Conservation (phyloP, 2,113 vertebrate genomes). For the Numenius arquata region DNA sequence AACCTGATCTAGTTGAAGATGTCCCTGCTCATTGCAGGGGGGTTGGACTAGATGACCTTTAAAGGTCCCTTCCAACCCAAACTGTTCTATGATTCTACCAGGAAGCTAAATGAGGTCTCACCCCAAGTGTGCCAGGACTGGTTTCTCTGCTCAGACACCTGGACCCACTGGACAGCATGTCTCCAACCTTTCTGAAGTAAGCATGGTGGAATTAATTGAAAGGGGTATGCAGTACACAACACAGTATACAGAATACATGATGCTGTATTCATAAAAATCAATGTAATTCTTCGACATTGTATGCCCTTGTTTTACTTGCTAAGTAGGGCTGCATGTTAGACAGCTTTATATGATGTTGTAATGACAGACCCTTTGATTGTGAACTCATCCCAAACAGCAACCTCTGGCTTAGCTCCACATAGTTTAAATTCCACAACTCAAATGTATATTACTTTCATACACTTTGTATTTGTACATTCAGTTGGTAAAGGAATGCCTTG, state of each 20-base stretch:
- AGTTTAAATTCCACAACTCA: not conserved
- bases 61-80: not conserved
- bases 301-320: not conserved
- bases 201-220: not conserved
- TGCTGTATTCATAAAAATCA: not conserved
- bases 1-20: not conserved
- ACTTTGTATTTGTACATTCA: not conserved
- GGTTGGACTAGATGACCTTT: not conserved
- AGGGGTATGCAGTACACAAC: not conserved
- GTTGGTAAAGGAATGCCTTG: not conserved
- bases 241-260: not conserved
- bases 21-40: not conserved
- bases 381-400: not conserved
- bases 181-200: not conserved
- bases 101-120: not conserved
- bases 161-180: not conserved
- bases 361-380: not conserved
- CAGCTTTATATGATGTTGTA: not conserved
- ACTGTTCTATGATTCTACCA: not conserved
- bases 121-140: rapidly evolving
- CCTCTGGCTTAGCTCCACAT: not conserved
- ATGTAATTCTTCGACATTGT: not conserved
- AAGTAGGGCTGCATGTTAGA: not conserved
- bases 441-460: not conserved
- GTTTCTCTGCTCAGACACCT: not conserved